Evolutionary conservation across 2,113 vertebrate genomes (phyloP).

Genomic region (Arothron firmamentum): DNA sequence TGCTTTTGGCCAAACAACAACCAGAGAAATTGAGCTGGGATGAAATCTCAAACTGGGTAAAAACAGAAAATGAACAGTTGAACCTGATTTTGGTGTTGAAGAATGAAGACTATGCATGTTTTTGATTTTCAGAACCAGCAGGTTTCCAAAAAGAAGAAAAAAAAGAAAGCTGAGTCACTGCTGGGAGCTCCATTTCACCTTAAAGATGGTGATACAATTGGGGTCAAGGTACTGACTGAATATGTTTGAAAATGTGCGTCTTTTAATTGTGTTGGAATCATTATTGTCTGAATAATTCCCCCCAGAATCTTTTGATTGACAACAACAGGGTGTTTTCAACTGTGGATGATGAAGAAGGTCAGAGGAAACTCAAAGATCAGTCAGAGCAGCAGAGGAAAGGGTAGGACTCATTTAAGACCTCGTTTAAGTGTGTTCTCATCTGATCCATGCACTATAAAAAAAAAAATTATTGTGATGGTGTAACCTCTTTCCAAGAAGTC

Average conservation of each 20-base stretch:
- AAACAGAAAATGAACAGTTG: not conserved
- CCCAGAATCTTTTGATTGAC: slow-evolving; percentile 86
- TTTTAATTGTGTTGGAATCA: not conserved
- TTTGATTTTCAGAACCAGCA: slow-evolving; percentile 79
- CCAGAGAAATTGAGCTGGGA: slow-evolving; percentile 88
- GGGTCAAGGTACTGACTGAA: slow-evolving; percentile 80
- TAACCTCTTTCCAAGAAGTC: not conserved
- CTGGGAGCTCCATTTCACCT: slow-evolving; percentile 83
- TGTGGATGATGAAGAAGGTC: slow-evolving; percentile 74
- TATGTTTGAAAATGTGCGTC: not conserved
- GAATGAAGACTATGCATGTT: too few species aligned
- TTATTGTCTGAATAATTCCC: slow-evolving; percentile 6
- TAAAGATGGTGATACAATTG: slow-evolving; percentile 88
- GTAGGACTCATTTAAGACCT: slow-evolving; percentile 47
- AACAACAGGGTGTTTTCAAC: slow-evolving; percentile 81
- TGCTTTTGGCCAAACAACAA: slow-evolving; percentile 89
- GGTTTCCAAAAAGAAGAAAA: slow-evolving; percentile 87
- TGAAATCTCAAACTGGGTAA: slow-evolving; percentile 85
- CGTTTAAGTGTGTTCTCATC: not conserved
- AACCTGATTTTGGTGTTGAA: too few species aligned
- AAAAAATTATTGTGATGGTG: not conserved
- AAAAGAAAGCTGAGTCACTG: slow-evolving; percentile 83
- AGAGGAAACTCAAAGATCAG: slow-evolving; percentile 75
- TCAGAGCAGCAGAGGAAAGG: slow-evolving; percentile 72
- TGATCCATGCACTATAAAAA: too few species aligned